Evolutionary conservation across 1,140 invertebrate genomes (phyloP).

Genomic region (Hyphantria cunea): DNA sequence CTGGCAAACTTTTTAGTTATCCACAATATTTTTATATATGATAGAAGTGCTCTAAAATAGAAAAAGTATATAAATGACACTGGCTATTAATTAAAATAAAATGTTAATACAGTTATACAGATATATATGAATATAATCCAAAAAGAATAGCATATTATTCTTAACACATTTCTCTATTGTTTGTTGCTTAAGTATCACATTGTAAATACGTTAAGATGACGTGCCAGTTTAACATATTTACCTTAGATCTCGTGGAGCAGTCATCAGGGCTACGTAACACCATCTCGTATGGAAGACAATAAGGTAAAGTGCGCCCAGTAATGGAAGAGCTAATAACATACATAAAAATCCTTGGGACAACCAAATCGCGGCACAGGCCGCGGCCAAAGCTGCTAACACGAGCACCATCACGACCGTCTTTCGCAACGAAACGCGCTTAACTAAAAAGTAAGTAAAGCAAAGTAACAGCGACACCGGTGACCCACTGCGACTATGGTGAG

Average conservation of each 20-base stretch:
- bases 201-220: slow-evolving; percentile 10
- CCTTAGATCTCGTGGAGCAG: slow-evolving; percentile 87
- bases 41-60: slow-evolving; percentile 84
- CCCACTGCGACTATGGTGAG: slow-evolving; percentile 31
- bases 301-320: slow-evolving; percentile 46
- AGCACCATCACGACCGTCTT: slow-evolving; percentile 57
- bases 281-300: slow-evolving; percentile 80
- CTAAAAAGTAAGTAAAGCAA: slow-evolving; percentile 33
- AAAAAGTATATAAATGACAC: not conserved
- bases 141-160: too few species aligned
- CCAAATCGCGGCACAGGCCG: slow-evolving; percentile 52
- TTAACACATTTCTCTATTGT: too few species aligned
- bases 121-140: too few species aligned
- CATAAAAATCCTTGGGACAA: slow-evolving; percentile 53
- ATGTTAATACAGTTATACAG: too few species aligned
- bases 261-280: slow-evolving; percentile 88
- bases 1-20: slow-evolving; percentile 83
- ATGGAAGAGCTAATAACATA: slow-evolving; percentile 47
- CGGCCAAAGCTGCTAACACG: slow-evolving; percentile 40
- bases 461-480: slow-evolving; percentile 31
- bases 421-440: slow-evolving; percentile 65
- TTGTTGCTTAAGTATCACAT: too few species aligned
- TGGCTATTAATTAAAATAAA: too few species aligned
- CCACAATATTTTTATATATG: slow-evolving; percentile 85
- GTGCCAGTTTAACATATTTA: slow-evolving; percentile 62